Evolutionary conservation across 2,888 invertebrate species (phyloP).

Genomic region (Hybos culiciformis): DNA sequence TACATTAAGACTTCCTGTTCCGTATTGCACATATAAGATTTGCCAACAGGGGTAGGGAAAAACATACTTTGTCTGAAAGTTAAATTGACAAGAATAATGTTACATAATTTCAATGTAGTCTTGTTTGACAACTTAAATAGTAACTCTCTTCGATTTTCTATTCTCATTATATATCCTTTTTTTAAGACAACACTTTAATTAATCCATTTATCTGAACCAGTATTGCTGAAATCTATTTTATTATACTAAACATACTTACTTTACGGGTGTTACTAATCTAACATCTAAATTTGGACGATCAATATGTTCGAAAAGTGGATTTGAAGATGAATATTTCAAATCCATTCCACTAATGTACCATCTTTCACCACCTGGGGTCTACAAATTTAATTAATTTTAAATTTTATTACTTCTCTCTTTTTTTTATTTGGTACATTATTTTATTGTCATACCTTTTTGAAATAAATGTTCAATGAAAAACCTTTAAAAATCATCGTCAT

Average conservation of each 20-base stretch:
- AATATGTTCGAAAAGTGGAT: slow-evolving; percentile 44
- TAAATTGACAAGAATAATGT: too few species aligned
- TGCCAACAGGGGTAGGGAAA: slow-evolving; percentile 77
- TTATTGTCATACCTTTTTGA: slow-evolving; percentile 54
- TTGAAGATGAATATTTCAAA: slow-evolving; percentile 57
- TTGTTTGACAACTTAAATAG: too few species aligned
- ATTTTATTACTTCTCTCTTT: too few species aligned
- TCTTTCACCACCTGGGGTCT: slow-evolving; percentile 78
- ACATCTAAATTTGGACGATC: slow-evolving; percentile 42
- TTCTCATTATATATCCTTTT: too few species aligned
- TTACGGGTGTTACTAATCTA: slow-evolving; percentile 42
- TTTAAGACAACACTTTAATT: too few species aligned
- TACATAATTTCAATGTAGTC: too few species aligned
- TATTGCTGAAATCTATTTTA: too few species aligned
- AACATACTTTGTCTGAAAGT: slow-evolving; percentile 45
- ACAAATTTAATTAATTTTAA: too few species aligned
- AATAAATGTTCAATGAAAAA: slow-evolving; percentile 59
- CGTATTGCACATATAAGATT: slow-evolving; percentile 62
- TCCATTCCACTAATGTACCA: slow-evolving; percentile 76
- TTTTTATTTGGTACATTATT: background rate
- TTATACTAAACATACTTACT: too few species aligned
- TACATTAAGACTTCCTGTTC: slow-evolving; percentile 53
- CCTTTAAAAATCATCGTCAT: slow-evolving; percentile 62
- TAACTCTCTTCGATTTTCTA: too few species aligned
- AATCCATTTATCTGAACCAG: too few species aligned